Evolutionary conservation across 2,797 vertebrate genomes (phyloP), one percentile per base, ranked within the genome.

Genomic region (Acanthiza pusilla): DNA sequence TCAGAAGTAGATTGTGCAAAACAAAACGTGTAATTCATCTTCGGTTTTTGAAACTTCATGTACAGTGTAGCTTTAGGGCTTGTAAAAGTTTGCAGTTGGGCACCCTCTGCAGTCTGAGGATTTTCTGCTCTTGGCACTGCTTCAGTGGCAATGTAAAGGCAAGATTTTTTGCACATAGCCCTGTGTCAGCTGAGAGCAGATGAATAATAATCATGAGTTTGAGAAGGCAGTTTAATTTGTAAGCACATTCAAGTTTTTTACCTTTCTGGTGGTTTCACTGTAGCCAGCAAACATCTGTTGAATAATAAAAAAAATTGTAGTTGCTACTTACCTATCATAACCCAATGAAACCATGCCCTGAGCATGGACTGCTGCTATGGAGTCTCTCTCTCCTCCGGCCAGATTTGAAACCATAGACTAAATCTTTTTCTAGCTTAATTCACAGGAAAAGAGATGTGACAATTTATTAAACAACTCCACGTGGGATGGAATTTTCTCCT

Each of bases 401-500:
- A 32, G 40, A 45, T 76, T 86, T 78, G 70, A 84, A 76, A 78
- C 43, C 13, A 19, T 53, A 19, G 82, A 72, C 13, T 72, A 77
- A 74, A 62, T 58, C 0, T 48, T 80, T 21, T 25, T 60, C 36
- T 60, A 77, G 40, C 36, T 83, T 89, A 88, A 83, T 74, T 78
- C 62, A 55, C 18, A 48, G 22, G n/a, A 89, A 55, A 42, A 66
- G 43, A 68, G 30, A 58, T 0, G 0, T 4, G 10, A 25, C 22
- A 32, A 18, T 3, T 0, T 34, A 27, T 74, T 66, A 68, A 86
- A 68, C 20, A 38, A 30, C 45, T 57, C 1, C 0, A 27, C 0
- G 0, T 34, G 53, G 51, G 51, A 38, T 53, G 25, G 25, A 0
- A 0, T 47, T 63, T 13, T 40, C 15, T 42, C 13, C 53, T 54